Evolutionary conservation across 2,888 invertebrate genomes (phyloP).

Genomic region (Bombylius discolor): DNA sequence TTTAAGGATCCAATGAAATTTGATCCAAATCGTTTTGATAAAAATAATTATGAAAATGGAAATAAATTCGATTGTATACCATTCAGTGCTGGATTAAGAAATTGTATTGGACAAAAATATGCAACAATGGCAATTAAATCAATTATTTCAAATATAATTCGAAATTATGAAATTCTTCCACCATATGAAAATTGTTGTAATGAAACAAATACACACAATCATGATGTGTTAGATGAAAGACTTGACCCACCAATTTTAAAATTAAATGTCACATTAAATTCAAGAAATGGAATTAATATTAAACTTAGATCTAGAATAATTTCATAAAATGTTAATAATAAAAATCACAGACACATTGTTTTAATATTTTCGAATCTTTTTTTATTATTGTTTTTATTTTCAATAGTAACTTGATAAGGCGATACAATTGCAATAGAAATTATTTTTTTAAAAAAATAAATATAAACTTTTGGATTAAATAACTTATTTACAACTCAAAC

Average conservation of each 20-base stretch:
- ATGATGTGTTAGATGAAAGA: not conserved
- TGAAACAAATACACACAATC: slow-evolving; percentile 11
- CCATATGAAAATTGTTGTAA: slow-evolving; percentile 14
- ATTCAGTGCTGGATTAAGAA: slow-evolving; percentile 52
- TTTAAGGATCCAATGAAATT: slow-evolving; percentile 29
- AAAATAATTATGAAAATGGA: slow-evolving; percentile 24
- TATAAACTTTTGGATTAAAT: too few relatives aligned
- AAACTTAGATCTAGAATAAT: slow-evolving; percentile 22
- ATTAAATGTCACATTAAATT: slow-evolving; percentile 38
- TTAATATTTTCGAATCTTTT: too few relatives aligned
- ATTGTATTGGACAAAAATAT: slow-evolving; percentile 45
- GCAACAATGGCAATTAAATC: slow-evolving; percentile 44
- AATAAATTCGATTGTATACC: slow-evolving; percentile 44
- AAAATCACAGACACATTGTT: too few relatives aligned
- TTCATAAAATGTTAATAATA: not conserved
- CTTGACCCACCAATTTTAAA: slow-evolving; percentile 27
- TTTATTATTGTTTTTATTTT: too few relatives aligned
- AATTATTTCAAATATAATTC: slow-evolving; percentile 39
- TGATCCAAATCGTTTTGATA: slow-evolving; percentile 43
- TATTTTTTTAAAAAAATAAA: too few relatives aligned
- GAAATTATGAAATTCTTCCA: slow-evolving; percentile 36
- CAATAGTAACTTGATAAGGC: too few relatives aligned
- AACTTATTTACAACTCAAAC: too few relatives aligned
- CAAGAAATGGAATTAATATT: slow-evolving; percentile 37
- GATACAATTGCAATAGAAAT: too few relatives aligned